A percentile compares a stretch with the other conserved stretches of the same genome.
Conservation (phyloP, 1,140 invertebrate genomes). For the Nephotettix cincticeps region DNA sequence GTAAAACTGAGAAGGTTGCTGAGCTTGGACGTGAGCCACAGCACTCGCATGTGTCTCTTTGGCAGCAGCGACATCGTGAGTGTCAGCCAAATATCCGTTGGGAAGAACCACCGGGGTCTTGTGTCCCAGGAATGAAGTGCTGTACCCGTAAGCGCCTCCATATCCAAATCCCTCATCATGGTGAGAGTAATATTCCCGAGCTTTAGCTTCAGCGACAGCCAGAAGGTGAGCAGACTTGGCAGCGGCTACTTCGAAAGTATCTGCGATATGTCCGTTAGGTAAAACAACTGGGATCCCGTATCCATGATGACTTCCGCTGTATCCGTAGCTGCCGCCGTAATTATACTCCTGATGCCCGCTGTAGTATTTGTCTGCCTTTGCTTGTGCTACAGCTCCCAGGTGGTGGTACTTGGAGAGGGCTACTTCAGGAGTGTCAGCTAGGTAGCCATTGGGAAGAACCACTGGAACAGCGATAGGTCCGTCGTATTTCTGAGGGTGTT, state of each 20-base stretch:
- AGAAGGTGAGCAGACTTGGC: conserved; percentile 36
- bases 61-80: conserved; percentile 36
- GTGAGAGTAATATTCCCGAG: conserved; percentile 23
- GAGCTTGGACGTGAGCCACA: conserved; percentile 18
- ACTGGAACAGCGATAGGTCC: conserved; percentile 18
- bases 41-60: conserved; percentile 33
- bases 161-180: too few relatives aligned
- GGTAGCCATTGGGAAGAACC: neutral
- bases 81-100: conserved; percentile 28
- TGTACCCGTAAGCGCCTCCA: too few relatives aligned
- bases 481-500: conserved; percentile 11
- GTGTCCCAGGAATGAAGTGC: too few relatives aligned
- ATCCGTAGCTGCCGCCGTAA: too few relatives aligned
- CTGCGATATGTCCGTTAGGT: conserved; percentile 20
- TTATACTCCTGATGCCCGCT: too few relatives aligned
- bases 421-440: conserved; percentile 33
- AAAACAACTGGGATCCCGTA: neutral
- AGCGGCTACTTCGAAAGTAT: conserved; percentile 34
- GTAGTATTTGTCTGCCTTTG: too few relatives aligned
- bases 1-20: too few relatives aligned
- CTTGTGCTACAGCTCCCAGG: conserved; percentile 13
- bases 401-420: conserved; percentile 37
- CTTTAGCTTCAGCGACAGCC: conserved; percentile 21
- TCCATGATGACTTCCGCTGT: too few relatives aligned
- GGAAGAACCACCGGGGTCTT: neutral